Evolutionary conservation across 1,140 invertebrate genomes (phyloP).

Genomic region (Belonocnema kinseyi): DNA sequence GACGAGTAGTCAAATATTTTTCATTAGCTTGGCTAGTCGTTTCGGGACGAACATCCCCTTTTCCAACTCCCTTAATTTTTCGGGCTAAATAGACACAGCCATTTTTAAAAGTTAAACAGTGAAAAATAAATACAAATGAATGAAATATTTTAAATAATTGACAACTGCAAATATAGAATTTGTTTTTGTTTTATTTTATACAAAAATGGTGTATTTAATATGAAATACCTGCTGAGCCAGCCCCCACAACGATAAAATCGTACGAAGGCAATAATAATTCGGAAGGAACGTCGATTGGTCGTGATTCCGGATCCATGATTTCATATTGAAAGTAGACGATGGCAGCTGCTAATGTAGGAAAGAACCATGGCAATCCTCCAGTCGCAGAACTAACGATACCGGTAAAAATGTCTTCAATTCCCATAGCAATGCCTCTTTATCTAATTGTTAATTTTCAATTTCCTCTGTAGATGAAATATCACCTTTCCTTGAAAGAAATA

Average conservation of each 20-base stretch:
- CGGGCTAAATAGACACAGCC: too few species aligned
- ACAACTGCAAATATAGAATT: neutral
- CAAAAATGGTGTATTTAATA: neutral
- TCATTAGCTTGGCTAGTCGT: too few species aligned
- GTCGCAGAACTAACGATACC: slow-evolving; percentile 70
- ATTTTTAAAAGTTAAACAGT: too few species aligned
- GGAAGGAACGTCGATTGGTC: slow-evolving; percentile 81
- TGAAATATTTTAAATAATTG: too few species aligned
- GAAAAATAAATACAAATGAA: neutral
- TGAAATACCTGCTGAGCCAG: slow-evolving; percentile 90
- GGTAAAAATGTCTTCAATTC: slow-evolving; percentile 64
- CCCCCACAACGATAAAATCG: slow-evolving; percentile 94
- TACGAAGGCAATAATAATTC: slow-evolving; percentile 82
- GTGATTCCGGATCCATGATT: slow-evolving; percentile 84
- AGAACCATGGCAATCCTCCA: slow-evolving; percentile 83
- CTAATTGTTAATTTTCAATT: neutral
- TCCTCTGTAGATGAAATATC: neutral
- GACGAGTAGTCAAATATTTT: too few species aligned
- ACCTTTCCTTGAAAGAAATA: neutral
- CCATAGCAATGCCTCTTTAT: slow-evolving; percentile 55
- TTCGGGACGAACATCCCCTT: too few species aligned
- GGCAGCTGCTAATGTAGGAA: slow-evolving; percentile 86
- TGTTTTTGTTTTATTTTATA: neutral
- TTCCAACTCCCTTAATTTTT: too few species aligned
- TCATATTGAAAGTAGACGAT: slow-evolving; percentile 90